Base-by-base conservation (phyloP, 2,888 invertebrate species). In the Catocala fraxini region DNA sequence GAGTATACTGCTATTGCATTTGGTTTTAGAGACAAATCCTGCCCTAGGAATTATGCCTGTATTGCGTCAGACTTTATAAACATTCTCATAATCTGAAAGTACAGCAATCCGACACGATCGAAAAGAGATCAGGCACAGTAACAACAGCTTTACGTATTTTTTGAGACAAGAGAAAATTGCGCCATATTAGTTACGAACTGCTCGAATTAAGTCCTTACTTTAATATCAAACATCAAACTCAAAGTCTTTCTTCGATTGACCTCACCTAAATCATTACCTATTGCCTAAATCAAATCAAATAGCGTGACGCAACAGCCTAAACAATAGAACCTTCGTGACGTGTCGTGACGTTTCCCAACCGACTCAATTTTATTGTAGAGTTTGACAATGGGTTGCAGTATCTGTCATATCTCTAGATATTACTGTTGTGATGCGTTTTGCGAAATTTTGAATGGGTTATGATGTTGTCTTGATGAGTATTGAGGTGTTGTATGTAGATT, bases 341-440 rank as follows among this genome's bases (percentile, higher is more conserved):
- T 65, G 64, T 68, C 63, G 35, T 46, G 48, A 42, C 7, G 43
- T 75, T 59, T 63, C 59, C 54, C 56, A 74, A 75, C 49, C 49
- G 7, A 59, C 71, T 70, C 77, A 79, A 77, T 83, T 83, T 82
- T 77, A 75, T 75, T 83, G 73, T 56, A 39, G 39, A 63, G 74
- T 83, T 76, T 82, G 82, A 83, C 83, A 83, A 83, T 83, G 67
- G 81, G 63, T 82, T 83, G 81, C 78, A 75, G 51, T 71, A 68
- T 65, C 63, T 33, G 52, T 46, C 51, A 10, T 51, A 34, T 59
- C 41, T 70, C 46, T 49, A 67, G 70, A 70, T 61, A 59, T 63
- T 65, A 60, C 57, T 66, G 65, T 69, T 69, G 58, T 61, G 54
- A 63, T 64, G 43, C 53, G 52, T 68, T 75, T 75, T 77, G 41